Base-by-base conservation (phyloP, 2,797 vertebrate species). In the Rhodeus uyekii region DNA sequence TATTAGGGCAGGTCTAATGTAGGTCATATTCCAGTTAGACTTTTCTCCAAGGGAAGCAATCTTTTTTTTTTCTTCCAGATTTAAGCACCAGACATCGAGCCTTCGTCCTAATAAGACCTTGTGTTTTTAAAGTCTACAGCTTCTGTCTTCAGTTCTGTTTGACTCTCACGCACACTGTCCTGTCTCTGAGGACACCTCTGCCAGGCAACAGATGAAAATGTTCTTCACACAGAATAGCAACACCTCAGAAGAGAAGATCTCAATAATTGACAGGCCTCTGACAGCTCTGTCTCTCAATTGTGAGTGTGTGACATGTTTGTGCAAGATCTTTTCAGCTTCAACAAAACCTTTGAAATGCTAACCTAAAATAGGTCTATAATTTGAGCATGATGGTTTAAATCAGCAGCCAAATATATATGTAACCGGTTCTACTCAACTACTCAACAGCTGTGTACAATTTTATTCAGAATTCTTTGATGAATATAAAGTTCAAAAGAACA, bases 151-250 rank as follows among this genome's bases (percentile, higher is more conserved):
- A 81, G 19, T 76, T 76, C 42, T 60, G 80, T 44, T 78, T 60
- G 53, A 79, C 67, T 86, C 53, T 53, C 29, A 80, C 46, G 16
- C 77, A 65, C 39, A 22, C 8, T 32, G 24, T 68, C 34, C 29
- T 29, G 7, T 86, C 85, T 82, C 81, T 68, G 50, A 77, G 79
- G 79, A 85, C 78, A 32, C 38, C 75, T 36, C 60, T 78, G 69
- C 53, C 80, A 65, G 67, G 65, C 80, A 68, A 69, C 76, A 83
- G 80, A 87, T 76, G 72, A 85, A 83, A 84, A 80, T 64, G 65
- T 85, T 82, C 68, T 87, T 79, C 76, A 85, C 75, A 63, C 38
- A 68, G 60, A 86, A 73, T n/a, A 78, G 65, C 63, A 32, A 48
- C 68, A 63, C 55, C 50, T 34, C 83, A 80, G 65, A 65, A 27